Percentiles rank a stretch among this genome's conserved stretches.
These are phyloP conservation scores for Cetonia aurata DNA, from an alignment of 2,888 invertebrate species.

Conservation along the genomic window DNA sequence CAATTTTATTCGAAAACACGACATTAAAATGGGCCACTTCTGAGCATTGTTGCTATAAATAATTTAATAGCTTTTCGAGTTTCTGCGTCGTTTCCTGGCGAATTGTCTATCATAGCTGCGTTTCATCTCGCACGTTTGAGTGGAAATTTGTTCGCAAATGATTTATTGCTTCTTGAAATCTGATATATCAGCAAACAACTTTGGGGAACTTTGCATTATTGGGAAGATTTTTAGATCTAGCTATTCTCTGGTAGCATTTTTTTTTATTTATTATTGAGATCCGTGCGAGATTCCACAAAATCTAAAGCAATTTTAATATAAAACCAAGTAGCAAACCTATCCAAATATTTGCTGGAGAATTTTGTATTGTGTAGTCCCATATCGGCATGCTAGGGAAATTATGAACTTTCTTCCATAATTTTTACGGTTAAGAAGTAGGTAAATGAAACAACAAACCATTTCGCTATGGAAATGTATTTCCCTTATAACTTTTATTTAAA, in stretches of 20 bases:
- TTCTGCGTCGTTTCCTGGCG: background rate
- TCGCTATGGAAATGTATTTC: conserved; percentile 40
- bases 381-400: too few relatives aligned
- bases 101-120: conserved; percentile 1
- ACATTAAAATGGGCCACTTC: conserved; percentile 24
- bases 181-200: background rate
- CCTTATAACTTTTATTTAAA: conserved; percentile 35
- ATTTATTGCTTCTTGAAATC: conserved; percentile 14
- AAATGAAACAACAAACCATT: conserved; percentile 23
- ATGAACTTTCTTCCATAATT: too few relatives aligned
- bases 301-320: too few relatives aligned
- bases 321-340: too few relatives aligned
- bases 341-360: too few relatives aligned
- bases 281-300: too few relatives aligned
- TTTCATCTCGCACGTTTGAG: background rate
- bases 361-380: too few relatives aligned
- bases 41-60: conserved; percentile 30
- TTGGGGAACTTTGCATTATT: too few relatives aligned
- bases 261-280: too few relatives aligned
- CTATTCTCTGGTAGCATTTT: too few relatives aligned
- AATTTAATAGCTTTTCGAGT: conserved; percentile 24
- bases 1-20: conserved; percentile 1
- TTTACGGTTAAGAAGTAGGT: background rate
- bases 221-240: too few relatives aligned
- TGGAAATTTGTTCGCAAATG: conserved; percentile 14